Evolutionary conservation across 2,888 invertebrate genomes (phyloP).

Genomic region (Bombylius major): DNA sequence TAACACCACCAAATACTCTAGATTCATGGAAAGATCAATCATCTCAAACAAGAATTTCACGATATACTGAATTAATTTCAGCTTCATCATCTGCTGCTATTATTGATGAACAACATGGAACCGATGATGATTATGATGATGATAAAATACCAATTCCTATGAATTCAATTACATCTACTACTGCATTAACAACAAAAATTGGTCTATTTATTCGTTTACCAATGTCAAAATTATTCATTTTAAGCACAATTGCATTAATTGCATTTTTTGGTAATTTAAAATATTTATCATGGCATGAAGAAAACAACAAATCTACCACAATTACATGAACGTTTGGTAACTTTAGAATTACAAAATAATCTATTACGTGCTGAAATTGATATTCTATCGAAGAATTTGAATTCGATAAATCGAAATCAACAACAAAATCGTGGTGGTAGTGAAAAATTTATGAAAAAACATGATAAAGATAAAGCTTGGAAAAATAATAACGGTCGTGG

Average conservation of each 20-base stretch:
- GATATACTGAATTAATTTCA: not conserved
- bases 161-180: not conserved
- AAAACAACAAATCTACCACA: constrained; percentile 8
- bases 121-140: too few relatives aligned
- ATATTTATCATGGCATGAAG: constrained; percentile 22
- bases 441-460: not conserved
- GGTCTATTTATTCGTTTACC: constrained; percentile 17
- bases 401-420: constrained; percentile 9
- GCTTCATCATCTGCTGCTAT: not conserved
- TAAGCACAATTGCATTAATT: constrained; percentile 23
- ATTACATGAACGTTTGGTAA: constrained; percentile 19
- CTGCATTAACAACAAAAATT: constrained; percentile 3
- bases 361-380: constrained; percentile 32
- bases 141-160: not conserved
- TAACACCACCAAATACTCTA: constrained; percentile 6
- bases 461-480: not conserved
- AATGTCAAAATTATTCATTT: constrained; percentile 24
- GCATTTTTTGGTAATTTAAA: constrained; percentile 25
- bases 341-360: constrained; percentile 30
- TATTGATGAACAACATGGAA: not conserved
- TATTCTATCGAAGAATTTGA: constrained; percentile 28
- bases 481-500: not conserved
- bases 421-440: constrained; percentile 3
- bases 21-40: not conserved
- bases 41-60: not conserved